Percentiles rank a stretch among this genome's conserved stretches.
Evolutionary conservation across 2,888 invertebrate genomes (phyloP).

Genomic region (Drosophila rellima): DNA sequence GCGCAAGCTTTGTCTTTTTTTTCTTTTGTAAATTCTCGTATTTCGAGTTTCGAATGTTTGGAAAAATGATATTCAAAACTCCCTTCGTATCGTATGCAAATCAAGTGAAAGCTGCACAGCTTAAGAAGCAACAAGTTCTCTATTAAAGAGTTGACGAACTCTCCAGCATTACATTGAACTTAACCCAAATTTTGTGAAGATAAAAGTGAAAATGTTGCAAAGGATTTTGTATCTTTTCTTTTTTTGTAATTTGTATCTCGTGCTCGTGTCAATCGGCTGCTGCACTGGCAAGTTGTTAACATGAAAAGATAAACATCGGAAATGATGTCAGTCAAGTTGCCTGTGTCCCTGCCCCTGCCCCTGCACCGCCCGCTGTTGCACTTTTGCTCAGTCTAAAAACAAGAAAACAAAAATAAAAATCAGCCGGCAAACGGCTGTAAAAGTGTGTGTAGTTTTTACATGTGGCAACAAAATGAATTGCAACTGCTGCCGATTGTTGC

Average conservation of each 20-base stretch:
- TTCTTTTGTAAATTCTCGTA: conserved; percentile 41
- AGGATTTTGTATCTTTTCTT: conserved; percentile 8
- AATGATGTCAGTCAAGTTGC: conserved; percentile 80
- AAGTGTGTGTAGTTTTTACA: conserved; percentile 49
- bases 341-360: background rate
- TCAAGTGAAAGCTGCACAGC: conserved; percentile 75
- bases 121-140: conserved; percentile 52
- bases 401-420: conserved; percentile 45
- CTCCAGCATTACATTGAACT: conserved; percentile 34
- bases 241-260: conserved; percentile 26
- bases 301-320: conserved; percentile 80
- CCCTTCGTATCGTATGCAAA: conserved; percentile 73
- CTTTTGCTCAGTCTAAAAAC: conserved; percentile 16
- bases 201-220: conserved; percentile 39
- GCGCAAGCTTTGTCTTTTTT: conserved; percentile 40
- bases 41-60: conserved; percentile 53
- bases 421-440: conserved; percentile 50
- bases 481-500: conserved; percentile 36
- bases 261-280: conserved; percentile 44
- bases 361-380: conserved; percentile 8
- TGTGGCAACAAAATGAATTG: conserved; percentile 65
- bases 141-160: conserved; percentile 17
- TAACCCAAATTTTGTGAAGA: conserved; percentile 39
- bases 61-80: conserved; percentile 46
- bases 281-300: conserved; percentile 67